Evolutionary conservation across 1,140 invertebrate species (phyloP).

Genomic region (Ips nitidus): DNA sequence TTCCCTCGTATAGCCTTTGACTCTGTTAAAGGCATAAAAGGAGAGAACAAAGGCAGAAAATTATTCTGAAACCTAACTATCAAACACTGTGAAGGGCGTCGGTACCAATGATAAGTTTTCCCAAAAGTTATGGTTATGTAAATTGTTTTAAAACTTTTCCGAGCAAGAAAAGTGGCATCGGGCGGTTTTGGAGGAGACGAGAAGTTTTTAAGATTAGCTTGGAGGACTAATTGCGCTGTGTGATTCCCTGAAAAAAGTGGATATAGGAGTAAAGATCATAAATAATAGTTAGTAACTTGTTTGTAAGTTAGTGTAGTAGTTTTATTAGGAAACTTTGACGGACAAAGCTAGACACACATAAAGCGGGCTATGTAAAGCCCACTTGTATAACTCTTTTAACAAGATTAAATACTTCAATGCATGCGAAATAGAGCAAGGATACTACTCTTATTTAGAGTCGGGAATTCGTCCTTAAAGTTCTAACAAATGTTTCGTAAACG

Average conservation of each 20-base stretch:
- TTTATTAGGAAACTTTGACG: constrained; percentile 1
- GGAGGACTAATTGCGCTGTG: constrained; percentile 1
- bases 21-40: too few relatives aligned
- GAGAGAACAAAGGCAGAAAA: not conserved
- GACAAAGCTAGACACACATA: not conserved
- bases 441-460: not conserved
- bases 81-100: not conserved
- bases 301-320: constrained; percentile 1
- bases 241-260: not conserved
- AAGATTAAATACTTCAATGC: not conserved
- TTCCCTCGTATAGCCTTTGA: too few relatives aligned
- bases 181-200: constrained; percentile 1
- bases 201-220: not conserved
- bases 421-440: not conserved
- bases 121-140: constrained; percentile 19
- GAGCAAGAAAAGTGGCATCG: constrained; percentile 1
- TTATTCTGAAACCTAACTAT: constrained; percentile 2
- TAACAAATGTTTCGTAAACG: not conserved
- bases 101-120: constrained; percentile 18
- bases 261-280: not conserved
- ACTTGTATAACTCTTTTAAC: not conserved
- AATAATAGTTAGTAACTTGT: constrained; percentile 5
- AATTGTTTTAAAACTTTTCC: constrained; percentile 17
- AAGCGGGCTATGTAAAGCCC: not conserved
- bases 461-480: not conserved